Evolutionary conservation across 2,113 vertebrate species (phyloP).

Genomic region (Myrmecophaga tridactyla): DNA sequence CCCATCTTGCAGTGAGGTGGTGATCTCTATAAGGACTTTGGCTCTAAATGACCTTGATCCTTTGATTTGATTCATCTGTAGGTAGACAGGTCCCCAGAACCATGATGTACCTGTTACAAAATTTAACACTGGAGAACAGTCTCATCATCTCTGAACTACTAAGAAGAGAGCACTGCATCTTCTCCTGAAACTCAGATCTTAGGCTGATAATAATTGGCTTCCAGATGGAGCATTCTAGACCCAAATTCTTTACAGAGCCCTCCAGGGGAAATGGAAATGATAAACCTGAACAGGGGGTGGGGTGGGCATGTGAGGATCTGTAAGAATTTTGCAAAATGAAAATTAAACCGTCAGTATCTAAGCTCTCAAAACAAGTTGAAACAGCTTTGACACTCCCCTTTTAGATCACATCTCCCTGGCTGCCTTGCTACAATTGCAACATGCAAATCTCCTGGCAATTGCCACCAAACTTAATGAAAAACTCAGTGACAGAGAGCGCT

Average conservation of each 20-base stretch:
- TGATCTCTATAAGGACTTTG: not conserved
- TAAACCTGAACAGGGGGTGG: not conserved
- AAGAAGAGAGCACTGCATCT: conserved; percentile 35
- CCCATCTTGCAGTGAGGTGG: not conserved
- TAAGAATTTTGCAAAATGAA: conserved; percentile 64
- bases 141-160: not conserved
- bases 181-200: conserved; percentile 34
- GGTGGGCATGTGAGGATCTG: conserved; percentile 70
- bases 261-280: conserved; percentile 43
- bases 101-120: not conserved
- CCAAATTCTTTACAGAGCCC: conserved; percentile 7
- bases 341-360: conserved; percentile 21
- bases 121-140: too few relatives aligned
- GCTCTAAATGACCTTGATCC: not conserved
- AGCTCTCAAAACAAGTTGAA: conserved; percentile 50
- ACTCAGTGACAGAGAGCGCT: not conserved
- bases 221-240: conserved; percentile 42
- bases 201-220: not conserved
- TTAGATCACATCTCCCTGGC: not conserved
- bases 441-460: not conserved
- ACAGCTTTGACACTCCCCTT: conserved; percentile 33
- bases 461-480: not conserved
- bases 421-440: not conserved
- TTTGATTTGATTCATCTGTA: not conserved
- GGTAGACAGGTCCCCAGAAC: not conserved